Evolutionary conservation across 1,140 invertebrate species (phyloP).

Genomic region (Drosophila saltans): DNA sequence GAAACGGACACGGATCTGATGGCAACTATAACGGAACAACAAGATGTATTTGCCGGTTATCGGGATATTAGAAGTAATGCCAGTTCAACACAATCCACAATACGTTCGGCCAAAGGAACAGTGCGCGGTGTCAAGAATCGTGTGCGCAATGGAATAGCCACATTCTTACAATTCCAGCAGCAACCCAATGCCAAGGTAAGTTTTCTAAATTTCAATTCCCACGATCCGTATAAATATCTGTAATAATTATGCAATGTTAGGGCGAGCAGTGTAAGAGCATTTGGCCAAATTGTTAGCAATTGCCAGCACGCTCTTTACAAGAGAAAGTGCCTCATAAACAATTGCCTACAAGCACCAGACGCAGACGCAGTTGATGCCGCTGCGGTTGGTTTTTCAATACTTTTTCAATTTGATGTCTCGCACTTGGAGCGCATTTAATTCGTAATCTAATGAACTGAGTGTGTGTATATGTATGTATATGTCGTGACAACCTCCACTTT

Average conservation of each 20-base stretch:
- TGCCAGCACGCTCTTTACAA: slow-evolving; percentile 41
- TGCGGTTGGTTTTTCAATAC: slow-evolving; percentile 42
- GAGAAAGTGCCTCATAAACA: slow-evolving; percentile 69
- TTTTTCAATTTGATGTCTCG: slow-evolving; percentile 60
- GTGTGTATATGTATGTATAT: neutral
- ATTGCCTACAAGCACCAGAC: slow-evolving; percentile 38
- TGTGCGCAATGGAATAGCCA: slow-evolving; percentile 96
- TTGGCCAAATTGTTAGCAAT: slow-evolving; percentile 60
- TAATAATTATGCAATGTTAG: slow-evolving; percentile 60
- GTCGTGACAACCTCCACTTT: slow-evolving; percentile 26
- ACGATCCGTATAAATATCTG: slow-evolving; percentile 4
- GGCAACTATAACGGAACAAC: slow-evolving; percentile 49
- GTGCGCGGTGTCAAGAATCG: slow-evolving; percentile 96
- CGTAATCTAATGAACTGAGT: slow-evolving; percentile 73
- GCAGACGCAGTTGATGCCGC: slow-evolving; percentile 5
- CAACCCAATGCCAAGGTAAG: slow-evolving; percentile 88
- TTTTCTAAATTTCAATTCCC: slow-evolving; percentile 39
- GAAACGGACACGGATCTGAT: slow-evolving; percentile 56
- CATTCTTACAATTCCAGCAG: slow-evolving; percentile 93
- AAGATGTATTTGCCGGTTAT: slow-evolving; percentile 91
- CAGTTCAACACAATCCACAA: slow-evolving; percentile 89
- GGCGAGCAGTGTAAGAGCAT: slow-evolving; percentile 37
- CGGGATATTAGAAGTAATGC: slow-evolving; percentile 89
- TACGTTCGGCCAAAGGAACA: slow-evolving; percentile 94
- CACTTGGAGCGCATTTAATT: slow-evolving; percentile 33